Base-by-base conservation (phyloP, 2,888 invertebrate species). In the Caradrina kadenii region DNA sequence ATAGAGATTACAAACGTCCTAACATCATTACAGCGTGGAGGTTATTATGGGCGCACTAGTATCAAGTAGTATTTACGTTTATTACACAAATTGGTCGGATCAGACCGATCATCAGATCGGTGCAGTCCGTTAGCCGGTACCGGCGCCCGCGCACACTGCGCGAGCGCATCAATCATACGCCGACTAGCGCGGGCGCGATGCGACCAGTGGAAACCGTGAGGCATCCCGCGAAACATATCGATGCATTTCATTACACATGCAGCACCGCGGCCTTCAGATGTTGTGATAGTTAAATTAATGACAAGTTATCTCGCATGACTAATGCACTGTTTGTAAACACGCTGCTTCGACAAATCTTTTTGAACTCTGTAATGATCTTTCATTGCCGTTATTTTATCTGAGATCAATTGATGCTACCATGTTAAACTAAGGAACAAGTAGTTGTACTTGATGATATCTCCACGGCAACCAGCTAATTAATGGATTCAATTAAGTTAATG, bases 221-320 rank as follows among this genome's bases (percentile, higher is more conserved):
- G 84, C 84, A 85, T 85, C 86, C 67, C 79, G 76, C 77, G 79
- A 77, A 83, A 86, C 73, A 76, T 88, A 89, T 88, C 86, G 79
- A 65, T 81, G 80, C 69, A 80, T 83, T 82, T 86, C 81, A 90
- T 89, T 89, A 86, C 80, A 81, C 82, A 74, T 67, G 64, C 65
- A 64, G 60, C 77, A 79, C 75, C 82, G 81, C 75, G 69, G 56
- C 76, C 80, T 81, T 84, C 88, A 88, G 83, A 83, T 86, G 83
- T 86, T 88, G 81, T 83, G 85, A 89, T 89, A 68, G 69, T 75
- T 83, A 71, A 83, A 86, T 88, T 84, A 86, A 88, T 89, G 80
- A 80, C 62, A 48, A 26, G 68, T 54, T 66, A 74, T 70, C 66
- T 63, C 26, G 13, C 15, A 56, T 84, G 63, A 82, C 55, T 73